phyloP scores from a whole-genome alignment of 2,797 vertebrate species.

The Coregonus ussuriensis region DNA sequence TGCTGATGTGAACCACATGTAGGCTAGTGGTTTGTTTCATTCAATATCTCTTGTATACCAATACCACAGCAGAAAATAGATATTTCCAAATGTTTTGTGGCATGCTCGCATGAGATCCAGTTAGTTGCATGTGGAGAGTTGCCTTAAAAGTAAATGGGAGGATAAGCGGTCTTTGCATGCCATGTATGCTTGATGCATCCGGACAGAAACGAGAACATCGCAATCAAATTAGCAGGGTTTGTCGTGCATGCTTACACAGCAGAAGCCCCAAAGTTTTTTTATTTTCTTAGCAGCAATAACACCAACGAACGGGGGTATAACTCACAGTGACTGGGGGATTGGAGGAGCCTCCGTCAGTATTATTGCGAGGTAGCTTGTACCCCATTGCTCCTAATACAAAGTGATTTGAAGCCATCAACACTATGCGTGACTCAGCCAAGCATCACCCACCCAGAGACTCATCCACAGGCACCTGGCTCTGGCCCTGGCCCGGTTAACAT shows the following conservation, averaged over 20 bases:
- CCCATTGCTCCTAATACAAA: conserved; percentile 22
- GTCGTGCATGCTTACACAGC: conserved; percentile 1
- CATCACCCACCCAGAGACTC: neutral
- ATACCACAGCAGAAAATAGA: neutral
- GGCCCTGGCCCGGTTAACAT: neutral
- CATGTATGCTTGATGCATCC: neutral
- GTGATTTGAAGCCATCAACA: conserved; percentile 20
- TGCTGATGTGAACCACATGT: neutral
- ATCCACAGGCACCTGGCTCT: neutral
- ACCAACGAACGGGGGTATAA: conserved; percentile 8
- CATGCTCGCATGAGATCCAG: neutral
- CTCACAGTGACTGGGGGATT: conserved; percentile 17
- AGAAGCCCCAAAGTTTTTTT: neutral
- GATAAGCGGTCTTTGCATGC: conserved; percentile 2
- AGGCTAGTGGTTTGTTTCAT: neutral
- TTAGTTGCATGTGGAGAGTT: neutral
- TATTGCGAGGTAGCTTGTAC: conserved; percentile 23
- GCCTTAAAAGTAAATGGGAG: conserved; percentile 8
- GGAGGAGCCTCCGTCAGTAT: conserved; percentile 16
- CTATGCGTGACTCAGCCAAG: conserved; percentile 13
- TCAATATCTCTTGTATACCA: neutral
- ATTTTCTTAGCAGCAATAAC: too few species aligned
- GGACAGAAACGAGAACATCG: conserved; percentile 20
- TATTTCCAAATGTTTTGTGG: too few species aligned
- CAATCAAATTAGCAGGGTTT: conserved; percentile 23